A percentile compares a stretch with the other conserved stretches of the same genome.
These are phyloP conservation scores for Neodon shergylaensis DNA, from an alignment of 2,113 vertebrate species.

Conservation along the genomic window DNA sequence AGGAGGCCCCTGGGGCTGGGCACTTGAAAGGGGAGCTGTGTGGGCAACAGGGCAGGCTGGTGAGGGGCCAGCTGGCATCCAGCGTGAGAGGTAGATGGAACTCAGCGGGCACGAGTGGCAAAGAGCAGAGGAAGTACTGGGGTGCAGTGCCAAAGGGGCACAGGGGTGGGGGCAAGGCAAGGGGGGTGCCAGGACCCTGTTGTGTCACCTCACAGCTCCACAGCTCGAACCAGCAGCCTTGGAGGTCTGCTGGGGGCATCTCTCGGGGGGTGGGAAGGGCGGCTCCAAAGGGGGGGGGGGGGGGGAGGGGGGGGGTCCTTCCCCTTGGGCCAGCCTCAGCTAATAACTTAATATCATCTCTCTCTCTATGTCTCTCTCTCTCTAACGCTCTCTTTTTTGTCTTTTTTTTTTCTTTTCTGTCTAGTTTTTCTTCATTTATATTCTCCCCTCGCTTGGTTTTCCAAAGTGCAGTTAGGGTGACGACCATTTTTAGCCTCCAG, in stretches of 20 bases:
- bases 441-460: slow-evolving; percentile 79
- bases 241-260: slow-evolving; percentile 55
- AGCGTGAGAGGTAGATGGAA: slow-evolving; percentile 85
- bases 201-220: slow-evolving; percentile 76
- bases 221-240: slow-evolving; percentile 73
- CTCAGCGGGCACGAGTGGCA: slow-evolving; percentile 81
- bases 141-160: slow-evolving; percentile 70
- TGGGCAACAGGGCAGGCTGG: slow-evolving; percentile 75
- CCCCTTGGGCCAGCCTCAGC: slow-evolving; percentile 72
- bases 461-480: slow-evolving; percentile 87
- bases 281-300: slow-evolving; percentile 83
- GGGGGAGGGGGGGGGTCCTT: slow-evolving; percentile 32
- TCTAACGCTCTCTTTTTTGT: slow-evolving; percentile 71
- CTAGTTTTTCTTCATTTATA: slow-evolving; percentile 82
- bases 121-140: slow-evolving; percentile 66
- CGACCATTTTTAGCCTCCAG: slow-evolving; percentile 86
- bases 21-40: slow-evolving; percentile 79
- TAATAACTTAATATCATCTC: slow-evolving; percentile 84
- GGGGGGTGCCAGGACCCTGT: slow-evolving; percentile 77
- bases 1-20: slow-evolving; percentile 73
- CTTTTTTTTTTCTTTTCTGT: slow-evolving; percentile 69
- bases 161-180: slow-evolving; percentile 51
- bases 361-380: slow-evolving; percentile 72
- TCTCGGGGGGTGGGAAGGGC: slow-evolving; percentile 60
- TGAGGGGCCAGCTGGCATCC: slow-evolving; percentile 80